Evolutionary conservation across 1,140 invertebrate species (phyloP), one percentile per base, ranked within the genome.

Genomic region (Formica exsecta): DNA sequence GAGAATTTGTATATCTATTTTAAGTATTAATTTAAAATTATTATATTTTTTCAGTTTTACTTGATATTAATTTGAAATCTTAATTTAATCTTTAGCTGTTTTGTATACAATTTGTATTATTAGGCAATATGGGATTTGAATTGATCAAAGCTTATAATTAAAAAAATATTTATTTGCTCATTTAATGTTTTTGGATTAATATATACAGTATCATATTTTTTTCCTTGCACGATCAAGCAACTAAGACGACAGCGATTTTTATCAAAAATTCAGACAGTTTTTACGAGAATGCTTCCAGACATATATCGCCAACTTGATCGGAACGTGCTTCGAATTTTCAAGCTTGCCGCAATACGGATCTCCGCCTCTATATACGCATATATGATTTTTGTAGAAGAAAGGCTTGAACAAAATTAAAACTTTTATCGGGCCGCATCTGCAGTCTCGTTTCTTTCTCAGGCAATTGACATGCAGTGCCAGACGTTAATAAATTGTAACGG

Each of bases 251-350:
- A 44, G 3, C 41, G 68, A 74, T 13, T 48, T 83, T 36, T 32
- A 64, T 36, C 38, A 83, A 25, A 73, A 61, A 61, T 61, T 36
- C n/a, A 25, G 11, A 61, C 8, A 36, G 13, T 44, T 81, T 71
- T 73, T 36, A 29, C 68, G n/a, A 54, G 22, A 11, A 80, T 36
- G 22, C 44, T 73, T 62, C 25, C 54, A 22, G 54, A 41, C 61
- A 83, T 73, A 48, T 62, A 74, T 44, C 25, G 68, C 70, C 73
- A 83, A 73, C 54, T 74, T 38, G 79, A 74, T 73, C 22, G 8
- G 38, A 13, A 83, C 79, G 79, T 83, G 79, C 79, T 48, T 74
- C n/a, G 68, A 61, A 73, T 83, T 74, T 74, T 61, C 54, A n/a
- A 83, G 38, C n/a, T 83, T 61, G 79, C 54, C 38, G 79, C 79